Evolutionary conservation across 2,797 vertebrate genomes (phyloP), one percentile per base, ranked within the genome.

Genomic region (Dermochelys coriacea): DNA sequence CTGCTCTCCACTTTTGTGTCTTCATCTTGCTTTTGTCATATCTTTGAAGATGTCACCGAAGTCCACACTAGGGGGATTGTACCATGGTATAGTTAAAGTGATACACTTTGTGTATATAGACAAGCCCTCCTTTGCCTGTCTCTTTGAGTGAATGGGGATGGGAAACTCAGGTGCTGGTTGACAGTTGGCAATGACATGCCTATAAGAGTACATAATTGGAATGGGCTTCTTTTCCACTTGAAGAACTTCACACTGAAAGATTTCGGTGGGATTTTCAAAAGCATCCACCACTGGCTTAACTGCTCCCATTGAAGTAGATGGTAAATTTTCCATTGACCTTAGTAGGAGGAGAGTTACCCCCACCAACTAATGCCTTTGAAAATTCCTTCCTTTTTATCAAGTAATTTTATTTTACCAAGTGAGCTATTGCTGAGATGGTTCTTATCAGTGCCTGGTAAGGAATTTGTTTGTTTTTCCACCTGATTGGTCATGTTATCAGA

Each of bases 161-260:
- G 21, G 68, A 71, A 37, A 71, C 19, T 12, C 77, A 91, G 12
- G 16, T 7, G 89, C 89, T 84, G 87, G 80, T 82, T 94, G 82
- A 85, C 89, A 91, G 77, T 84, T 92, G 84, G 82, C 89, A 89
- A 57, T 55, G 87, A 84, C 0, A 1, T 82, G 91, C 87, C 84
- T 64, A 61, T 80, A 80, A 91, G 96, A 95, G 9, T 64, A 52
- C 75, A 68, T 51, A 87, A 84, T 34, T 88, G 89, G 80, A 95
- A 82, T 0, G 4, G 84, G 86, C 59, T 93, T 95, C 93, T 75
- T 34, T 86, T 93, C 84, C 78, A 68, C 84, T 55, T 82, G 90
- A 93, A 0, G 1, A 92, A n/a, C 61, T 83, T 92, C 84, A 94
- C 84, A 78, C 2, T 3, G 87, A 88, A 92, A 51, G 49, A 59